Percentiles rank a stretch among this genome's conserved stretches.
Conservation (phyloP, 2,113 vertebrate species). For the Hyla sarda region DNA sequence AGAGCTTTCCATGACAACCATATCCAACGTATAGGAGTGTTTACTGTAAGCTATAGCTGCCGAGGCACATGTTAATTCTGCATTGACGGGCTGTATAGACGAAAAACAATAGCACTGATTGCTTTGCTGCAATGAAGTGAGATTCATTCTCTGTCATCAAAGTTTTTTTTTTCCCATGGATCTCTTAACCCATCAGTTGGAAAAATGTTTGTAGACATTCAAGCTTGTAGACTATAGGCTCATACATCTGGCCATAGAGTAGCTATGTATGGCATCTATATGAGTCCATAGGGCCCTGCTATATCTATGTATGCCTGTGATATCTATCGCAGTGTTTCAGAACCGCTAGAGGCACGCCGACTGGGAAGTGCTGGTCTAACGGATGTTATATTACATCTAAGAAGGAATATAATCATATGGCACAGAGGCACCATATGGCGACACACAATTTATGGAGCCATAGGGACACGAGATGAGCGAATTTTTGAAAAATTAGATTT, state of each 20-base stretch:
- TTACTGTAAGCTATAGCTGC: constrained; percentile 26
- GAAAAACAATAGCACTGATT: constrained; percentile 47
- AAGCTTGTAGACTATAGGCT: neutral
- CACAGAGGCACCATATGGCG: no score
- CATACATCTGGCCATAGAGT: neutral
- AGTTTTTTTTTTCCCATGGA: constrained; percentile 4
- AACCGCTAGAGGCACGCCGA: no score
- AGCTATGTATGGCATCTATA: neutral
- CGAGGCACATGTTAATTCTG: neutral
- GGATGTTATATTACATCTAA: no score
- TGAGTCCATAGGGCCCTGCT: neutral
- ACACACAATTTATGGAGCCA: no score
- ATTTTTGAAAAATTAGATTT: no score
- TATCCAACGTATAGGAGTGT: neutral
- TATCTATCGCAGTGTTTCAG: no score
- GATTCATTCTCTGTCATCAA: constrained; percentile 46
- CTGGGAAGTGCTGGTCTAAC: no score
- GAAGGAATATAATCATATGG: no score
- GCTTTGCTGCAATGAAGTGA: constrained; percentile 37
- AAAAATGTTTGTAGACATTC: neutral
- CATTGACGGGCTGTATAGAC: constrained; percentile 33
- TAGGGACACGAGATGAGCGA: no score
- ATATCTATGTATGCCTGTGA: neutral
- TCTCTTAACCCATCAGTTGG: constrained; percentile 28
- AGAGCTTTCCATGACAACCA: neutral